Evolutionary conservation across 2,113 vertebrate genomes (phyloP), one percentile per base, ranked within the genome.

Genomic region (Isichthys henryi): DNA sequence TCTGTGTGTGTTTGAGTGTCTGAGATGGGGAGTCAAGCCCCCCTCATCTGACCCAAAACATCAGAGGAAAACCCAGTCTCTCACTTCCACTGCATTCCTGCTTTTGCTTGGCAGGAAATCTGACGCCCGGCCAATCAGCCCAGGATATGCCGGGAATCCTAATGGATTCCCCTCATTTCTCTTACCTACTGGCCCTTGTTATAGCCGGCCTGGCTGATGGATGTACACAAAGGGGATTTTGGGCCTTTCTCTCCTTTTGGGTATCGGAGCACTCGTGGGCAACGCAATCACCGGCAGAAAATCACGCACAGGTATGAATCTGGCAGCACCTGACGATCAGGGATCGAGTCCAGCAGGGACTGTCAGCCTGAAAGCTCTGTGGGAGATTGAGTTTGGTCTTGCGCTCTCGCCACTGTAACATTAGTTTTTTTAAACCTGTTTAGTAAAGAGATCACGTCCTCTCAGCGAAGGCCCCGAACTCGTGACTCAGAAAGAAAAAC

Each of bases 401-500:
- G 50, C 3, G 15, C n/a, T 11, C 27, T 53, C 6, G 23, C 7
- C 13, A 21, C 48, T 35, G 27, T 53, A 53, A 23, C 49, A 21
- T 56, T 39, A 2, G 85, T 53, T 87, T 52, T 87, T 87, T 56
- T 39, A 1, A 87, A 53, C 27, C 74, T 80, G 74, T 43, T 80
- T 80, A 52, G 45, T 53, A 52, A 87, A 50, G 27, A 87, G 7
- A 19, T 56, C 50, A 53, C 50, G 35, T 87, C 50, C 50, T 53
- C 49, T 21, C 70, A 23, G 48, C 27, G 48, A 58, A 82, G 84
- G 15, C 39, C 58, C 46, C 17, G 27, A 83, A 49, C 77, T 35
- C 49, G 43, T 83, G 66, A 86, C 56, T 87, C n/a, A 58, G 56
- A 90, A 56, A 86, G 80, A 19, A 91, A 91, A 91, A 90, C 88